A percentile compares a stretch with the other conserved stretches of the same genome.
These are phyloP conservation scores for Clarias laeviceps DNA, from an alignment of 2,797 vertebrate species.

Conservation along the genomic window DNA sequence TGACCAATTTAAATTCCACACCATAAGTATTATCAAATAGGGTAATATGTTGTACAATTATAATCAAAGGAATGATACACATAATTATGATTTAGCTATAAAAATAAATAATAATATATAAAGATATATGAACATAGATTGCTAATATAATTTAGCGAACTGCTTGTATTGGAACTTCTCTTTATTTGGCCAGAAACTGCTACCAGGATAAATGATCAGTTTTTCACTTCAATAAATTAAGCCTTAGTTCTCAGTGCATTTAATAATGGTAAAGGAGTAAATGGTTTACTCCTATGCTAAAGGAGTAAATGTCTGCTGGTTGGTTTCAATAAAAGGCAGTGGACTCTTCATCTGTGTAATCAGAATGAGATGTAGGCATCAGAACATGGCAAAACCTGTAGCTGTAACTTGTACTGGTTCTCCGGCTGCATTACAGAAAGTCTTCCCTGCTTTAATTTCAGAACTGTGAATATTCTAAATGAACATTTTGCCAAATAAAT, in stretches of 20 bases:
- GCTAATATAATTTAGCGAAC: background rate
- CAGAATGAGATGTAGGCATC: background rate
- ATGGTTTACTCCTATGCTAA: background rate
- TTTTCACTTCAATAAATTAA: background rate
- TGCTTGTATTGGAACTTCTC: background rate
- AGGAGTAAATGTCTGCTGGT: background rate
- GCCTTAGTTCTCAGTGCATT: background rate
- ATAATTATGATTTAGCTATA: background rate
- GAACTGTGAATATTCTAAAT: constrained; percentile 29
- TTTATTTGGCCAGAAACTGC: background rate
- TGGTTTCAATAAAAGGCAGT: background rate
- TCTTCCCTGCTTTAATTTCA: constrained; percentile 35
- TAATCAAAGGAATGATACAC: background rate
- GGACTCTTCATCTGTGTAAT: background rate
- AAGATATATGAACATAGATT: background rate
- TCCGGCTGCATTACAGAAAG: background rate
- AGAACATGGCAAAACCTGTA: background rate
- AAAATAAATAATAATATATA: background rate
- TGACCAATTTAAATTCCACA: background rate
- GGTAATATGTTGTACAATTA: background rate
- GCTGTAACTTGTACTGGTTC: background rate
- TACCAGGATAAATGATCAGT: background rate
- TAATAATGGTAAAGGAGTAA: background rate
- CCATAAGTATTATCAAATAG: background rate
- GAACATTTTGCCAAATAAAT: constrained; percentile 49